phyloP scores from a whole-genome alignment of 2,888 invertebrate genomes.

The Macrosiphum euphorbiae region DNA sequence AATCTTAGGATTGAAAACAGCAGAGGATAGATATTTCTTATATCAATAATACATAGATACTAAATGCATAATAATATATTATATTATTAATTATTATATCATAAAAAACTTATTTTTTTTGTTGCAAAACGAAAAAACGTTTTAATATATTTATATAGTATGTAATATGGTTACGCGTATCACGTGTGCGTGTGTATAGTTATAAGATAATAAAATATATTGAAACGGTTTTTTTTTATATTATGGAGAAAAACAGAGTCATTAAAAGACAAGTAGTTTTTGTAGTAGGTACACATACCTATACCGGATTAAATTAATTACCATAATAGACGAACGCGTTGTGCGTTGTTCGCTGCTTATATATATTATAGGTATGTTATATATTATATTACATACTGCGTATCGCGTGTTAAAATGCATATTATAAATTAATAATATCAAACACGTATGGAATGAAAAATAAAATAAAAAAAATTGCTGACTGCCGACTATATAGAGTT shows the following conservation, averaged over 20 bases:
- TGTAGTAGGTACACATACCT: neutral
- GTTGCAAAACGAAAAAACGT: neutral
- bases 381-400: neutral
- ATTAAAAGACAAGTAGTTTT: neutral
- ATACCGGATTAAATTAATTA: neutral
- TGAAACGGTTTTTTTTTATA: neutral
- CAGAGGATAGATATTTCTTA: neutral
- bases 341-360: neutral
- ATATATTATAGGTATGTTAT: too few relatives aligned
- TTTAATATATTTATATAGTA: neutral
- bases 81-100: neutral
- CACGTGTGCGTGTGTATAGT: neutral
- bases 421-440: constrained; percentile 20
- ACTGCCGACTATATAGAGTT: neutral
- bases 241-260: neutral
- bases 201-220: neutral
- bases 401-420: neutral
- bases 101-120: neutral
- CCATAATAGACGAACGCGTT: neutral
- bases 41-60: neutral
- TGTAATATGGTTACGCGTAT: neutral
- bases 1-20: neutral
- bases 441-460: neutral
- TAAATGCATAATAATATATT: neutral
- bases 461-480: neutral